phyloP scores from a whole-genome alignment of 2,797 vertebrate species.

The Notolabrus celidotus region DNA sequence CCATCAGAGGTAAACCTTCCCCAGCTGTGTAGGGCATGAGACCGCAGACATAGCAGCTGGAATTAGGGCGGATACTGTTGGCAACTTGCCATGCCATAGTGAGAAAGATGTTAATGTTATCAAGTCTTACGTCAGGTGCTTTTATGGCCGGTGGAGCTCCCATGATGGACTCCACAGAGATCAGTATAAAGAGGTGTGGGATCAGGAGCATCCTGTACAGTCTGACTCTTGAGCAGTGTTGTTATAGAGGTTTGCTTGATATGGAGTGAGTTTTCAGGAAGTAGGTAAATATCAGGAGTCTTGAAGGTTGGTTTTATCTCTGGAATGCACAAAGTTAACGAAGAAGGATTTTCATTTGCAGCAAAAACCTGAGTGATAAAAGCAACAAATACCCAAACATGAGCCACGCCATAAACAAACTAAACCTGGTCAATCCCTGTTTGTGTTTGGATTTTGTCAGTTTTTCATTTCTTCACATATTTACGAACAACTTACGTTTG shows the following conservation, averaged over 20 bases:
- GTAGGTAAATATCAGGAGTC: conserved; percentile 1
- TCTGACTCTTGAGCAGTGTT: neutral
- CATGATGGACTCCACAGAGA: conserved; percentile 6
- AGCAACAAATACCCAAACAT: too few species aligned
- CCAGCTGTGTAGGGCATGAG: conserved; percentile 63
- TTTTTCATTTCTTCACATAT: too few species aligned
- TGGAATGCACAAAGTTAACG: neutral
- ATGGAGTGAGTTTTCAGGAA: neutral
- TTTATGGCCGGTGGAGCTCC: conserved; percentile 7
- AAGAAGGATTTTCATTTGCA: neutral
- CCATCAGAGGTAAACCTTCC: conserved; percentile 72
- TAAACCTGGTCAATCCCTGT: too few species aligned
- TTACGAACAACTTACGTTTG: too few species aligned
- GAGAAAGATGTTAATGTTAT: conserved; percentile 60
- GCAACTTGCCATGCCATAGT: conserved; percentile 68
- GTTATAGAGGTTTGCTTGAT: neutral
- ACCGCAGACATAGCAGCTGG: conserved; percentile 71
- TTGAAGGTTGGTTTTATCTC: neutral
- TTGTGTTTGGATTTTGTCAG: too few species aligned
- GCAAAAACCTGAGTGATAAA: neutral
- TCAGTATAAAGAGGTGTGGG: conserved; percentile 16
- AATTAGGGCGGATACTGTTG: conserved; percentile 40
- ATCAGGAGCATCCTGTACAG: neutral
- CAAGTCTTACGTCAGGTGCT: neutral
- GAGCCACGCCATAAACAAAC: too few species aligned